These are phyloP conservation scores for Amyelois transitella DNA, from an alignment of 1,140 invertebrate genomes.

Conservation along the genomic window DNA sequence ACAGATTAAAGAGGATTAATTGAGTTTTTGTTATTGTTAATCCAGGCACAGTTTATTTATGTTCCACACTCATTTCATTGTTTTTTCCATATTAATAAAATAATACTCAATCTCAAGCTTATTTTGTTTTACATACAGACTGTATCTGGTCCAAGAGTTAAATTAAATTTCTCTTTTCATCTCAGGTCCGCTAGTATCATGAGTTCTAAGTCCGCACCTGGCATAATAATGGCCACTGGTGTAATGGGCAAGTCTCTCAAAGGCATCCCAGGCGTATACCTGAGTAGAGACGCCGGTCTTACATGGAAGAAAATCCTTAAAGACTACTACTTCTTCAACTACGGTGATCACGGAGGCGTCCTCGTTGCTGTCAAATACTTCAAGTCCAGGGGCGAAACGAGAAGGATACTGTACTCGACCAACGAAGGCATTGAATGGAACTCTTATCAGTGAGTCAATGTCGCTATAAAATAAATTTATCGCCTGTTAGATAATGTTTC, in stretches of 20 bases:
- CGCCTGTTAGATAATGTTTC: neutral
- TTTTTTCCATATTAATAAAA: too few species aligned
- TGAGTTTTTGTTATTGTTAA: too few species aligned
- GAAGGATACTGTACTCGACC: constrained; percentile 87
- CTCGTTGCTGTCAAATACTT: constrained; percentile 89
- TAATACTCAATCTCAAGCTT: too few species aligned
- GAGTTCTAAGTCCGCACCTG: constrained; percentile 89
- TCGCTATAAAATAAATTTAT: constrained; percentile 6
- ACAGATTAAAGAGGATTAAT: too few species aligned
- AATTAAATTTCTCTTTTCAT: constrained; percentile 12
- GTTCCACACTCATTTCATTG: too few species aligned
- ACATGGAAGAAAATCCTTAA: constrained; percentile 89
- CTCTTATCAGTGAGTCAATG: constrained; percentile 70
- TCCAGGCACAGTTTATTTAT: too few species aligned
- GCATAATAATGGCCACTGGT: constrained; percentile 90
- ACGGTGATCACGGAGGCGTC: constrained; percentile 93
- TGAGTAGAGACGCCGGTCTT: constrained; percentile 89
- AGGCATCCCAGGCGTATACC: constrained; percentile 86
- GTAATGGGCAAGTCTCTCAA: constrained; percentile 86
- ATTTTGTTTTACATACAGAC: too few species aligned
- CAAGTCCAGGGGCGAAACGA: constrained; percentile 82
- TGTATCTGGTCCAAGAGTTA: too few species aligned
- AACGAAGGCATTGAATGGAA: constrained; percentile 91
- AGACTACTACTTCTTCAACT: constrained; percentile 90
- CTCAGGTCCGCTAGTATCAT: constrained; percentile 83